phyloP scores from a whole-genome alignment of 2,113 vertebrate species.

The Casuarius casuarius region DNA sequence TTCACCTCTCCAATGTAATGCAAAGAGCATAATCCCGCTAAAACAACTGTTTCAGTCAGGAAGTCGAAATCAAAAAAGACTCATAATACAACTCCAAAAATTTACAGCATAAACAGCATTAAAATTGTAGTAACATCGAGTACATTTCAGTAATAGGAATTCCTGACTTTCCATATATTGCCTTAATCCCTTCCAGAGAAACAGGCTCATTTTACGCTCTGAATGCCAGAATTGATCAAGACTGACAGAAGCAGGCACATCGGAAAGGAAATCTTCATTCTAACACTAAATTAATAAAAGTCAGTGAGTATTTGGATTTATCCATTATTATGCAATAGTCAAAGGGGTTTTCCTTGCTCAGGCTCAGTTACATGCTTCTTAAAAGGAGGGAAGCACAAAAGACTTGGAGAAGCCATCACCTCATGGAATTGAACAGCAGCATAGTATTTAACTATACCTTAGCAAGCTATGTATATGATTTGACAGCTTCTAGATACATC shows the following conservation, averaged over 20 bases:
- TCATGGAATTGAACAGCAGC: neutral
- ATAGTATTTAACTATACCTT: neutral
- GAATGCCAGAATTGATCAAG: neutral
- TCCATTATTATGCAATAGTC: neutral
- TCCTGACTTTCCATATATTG: neutral
- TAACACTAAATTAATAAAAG: neutral
- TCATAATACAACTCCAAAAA: neutral
- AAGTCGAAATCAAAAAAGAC: neutral
- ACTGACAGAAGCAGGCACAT: neutral
- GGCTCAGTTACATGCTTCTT: neutral
- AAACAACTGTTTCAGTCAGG: neutral
- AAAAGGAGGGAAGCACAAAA: neutral
- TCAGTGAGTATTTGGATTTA: neutral
- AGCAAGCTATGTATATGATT: neutral
- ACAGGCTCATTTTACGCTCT: neutral
- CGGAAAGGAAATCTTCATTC: neutral
- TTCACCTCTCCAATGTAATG: neutral
- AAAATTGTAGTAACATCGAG: neutral
- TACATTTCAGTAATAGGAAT: neutral
- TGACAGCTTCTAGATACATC: neutral
- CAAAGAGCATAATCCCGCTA: neutral
- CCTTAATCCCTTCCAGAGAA: neutral
- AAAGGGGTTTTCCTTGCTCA: neutral
- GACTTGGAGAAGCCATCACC: neutral
- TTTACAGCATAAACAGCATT: neutral